phyloP scores from a whole-genome alignment of 2,797 vertebrate species.

The Phrynocephalus vlangalii region DNA sequence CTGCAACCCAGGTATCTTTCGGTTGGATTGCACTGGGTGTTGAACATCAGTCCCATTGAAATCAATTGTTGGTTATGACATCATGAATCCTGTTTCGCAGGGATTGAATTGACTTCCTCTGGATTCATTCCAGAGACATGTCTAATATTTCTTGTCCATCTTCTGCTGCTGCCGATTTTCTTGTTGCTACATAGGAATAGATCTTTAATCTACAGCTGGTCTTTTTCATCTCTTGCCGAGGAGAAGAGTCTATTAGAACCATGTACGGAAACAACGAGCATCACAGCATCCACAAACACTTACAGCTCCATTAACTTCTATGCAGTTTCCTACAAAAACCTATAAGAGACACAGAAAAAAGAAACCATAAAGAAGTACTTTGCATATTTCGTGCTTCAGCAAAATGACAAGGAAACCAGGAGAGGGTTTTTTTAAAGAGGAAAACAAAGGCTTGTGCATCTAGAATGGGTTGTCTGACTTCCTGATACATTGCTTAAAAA shows the following conservation, averaged over 20 bases:
- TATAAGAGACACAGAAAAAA: slow-evolving; percentile 16
- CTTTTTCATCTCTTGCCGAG: not conserved
- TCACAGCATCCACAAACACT: slow-evolving; percentile 21
- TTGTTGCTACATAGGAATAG: not conserved
- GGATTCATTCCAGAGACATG: not conserved
- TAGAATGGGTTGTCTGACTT: slow-evolving; percentile 29
- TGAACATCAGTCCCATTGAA: not conserved
- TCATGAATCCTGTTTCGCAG: not conserved
- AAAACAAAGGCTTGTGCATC: not conserved
- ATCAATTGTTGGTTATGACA: not conserved
- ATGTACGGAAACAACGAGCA: slow-evolving; percentile 20
- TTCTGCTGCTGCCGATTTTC: not conserved
- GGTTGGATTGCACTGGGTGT: not conserved
- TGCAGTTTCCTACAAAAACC: slow-evolving; percentile 31
- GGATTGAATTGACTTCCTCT: not conserved
- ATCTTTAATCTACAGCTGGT: not conserved
- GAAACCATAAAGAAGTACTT: slow-evolving; percentile 34
- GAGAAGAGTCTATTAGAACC: not conserved
- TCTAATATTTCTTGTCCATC: not conserved
- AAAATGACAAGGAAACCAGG: slow-evolving; percentile 15
- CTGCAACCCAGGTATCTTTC: no score
- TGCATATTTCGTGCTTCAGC: slow-evolving; percentile 27
- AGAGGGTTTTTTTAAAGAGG: slow-evolving; percentile 29
- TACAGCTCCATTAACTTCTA: slow-evolving; percentile 9
- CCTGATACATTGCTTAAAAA: slow-evolving; percentile 62